Conservation (phyloP, 1,140 invertebrate species). For the Berghia stephanieae region DNA sequence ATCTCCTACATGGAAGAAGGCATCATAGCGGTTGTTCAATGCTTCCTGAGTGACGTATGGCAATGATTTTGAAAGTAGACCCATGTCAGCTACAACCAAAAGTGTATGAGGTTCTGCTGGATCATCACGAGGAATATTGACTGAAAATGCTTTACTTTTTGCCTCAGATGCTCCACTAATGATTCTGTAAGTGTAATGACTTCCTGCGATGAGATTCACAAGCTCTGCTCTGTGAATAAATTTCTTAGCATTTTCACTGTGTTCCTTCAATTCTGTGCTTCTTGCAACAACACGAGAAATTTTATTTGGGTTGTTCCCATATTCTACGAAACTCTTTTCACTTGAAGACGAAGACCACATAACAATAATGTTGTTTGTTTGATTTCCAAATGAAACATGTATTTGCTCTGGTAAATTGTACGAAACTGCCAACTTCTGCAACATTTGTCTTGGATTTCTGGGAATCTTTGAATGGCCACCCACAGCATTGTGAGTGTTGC, state of each 20-base stretch:
- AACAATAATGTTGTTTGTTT: slow-evolving; percentile 46
- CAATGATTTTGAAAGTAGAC: slow-evolving; percentile 83
- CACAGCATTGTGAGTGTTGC: no score
- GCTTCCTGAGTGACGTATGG: slow-evolving; percentile 83
- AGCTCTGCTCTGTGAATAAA: slow-evolving; percentile 50
- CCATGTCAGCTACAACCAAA: slow-evolving; percentile 90
- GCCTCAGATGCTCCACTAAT: slow-evolving; percentile 34
- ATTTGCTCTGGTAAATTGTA: slow-evolving; percentile 44
- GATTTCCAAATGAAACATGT: slow-evolving; percentile 51
- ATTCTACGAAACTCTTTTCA: slow-evolving; percentile 45
- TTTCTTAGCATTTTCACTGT: slow-evolving; percentile 40
- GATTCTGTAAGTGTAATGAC: slow-evolving; percentile 48
- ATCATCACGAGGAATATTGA: slow-evolving; percentile 39
- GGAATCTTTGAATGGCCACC: no score
- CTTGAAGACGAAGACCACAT: slow-evolving; percentile 49
- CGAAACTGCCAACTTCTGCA: no score
- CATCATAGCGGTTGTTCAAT: slow-evolving; percentile 80
- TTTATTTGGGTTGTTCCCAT: slow-evolving; percentile 35
- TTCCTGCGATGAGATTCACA: slow-evolving; percentile 39
- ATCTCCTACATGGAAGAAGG: slow-evolving; percentile 84
- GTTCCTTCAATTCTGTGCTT: slow-evolving; percentile 39
- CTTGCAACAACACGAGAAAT: slow-evolving; percentile 35
- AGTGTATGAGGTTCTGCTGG: slow-evolving; percentile 61
- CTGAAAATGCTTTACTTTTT: slow-evolving; percentile 45
- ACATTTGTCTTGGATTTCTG: no score